Conservation (phyloP, 1,140 invertebrate genomes). For the Caenorhabditis latens region DNA sequence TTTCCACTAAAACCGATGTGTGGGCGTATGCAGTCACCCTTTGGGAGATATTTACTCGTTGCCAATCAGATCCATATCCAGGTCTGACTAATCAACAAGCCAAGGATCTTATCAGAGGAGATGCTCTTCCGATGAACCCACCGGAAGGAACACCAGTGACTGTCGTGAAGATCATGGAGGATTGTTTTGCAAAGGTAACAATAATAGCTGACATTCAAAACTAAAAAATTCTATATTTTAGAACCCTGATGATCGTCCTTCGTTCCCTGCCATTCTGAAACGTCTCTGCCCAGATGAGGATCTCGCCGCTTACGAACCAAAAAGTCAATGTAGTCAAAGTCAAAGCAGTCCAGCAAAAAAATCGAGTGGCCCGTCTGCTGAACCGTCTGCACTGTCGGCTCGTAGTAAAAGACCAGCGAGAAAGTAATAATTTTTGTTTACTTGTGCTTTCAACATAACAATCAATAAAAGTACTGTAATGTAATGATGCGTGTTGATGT, state of each 20-base stretch:
- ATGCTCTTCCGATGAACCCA: conserved; percentile 56
- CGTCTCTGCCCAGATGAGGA: conserved; percentile 63
- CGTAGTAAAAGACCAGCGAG: no score
- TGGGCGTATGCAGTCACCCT: conserved; percentile 97
- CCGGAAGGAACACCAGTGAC: conserved; percentile 62
- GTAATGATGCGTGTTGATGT: no score
- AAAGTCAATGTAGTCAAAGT: not conserved
- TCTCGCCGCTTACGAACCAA: conserved; percentile 27
- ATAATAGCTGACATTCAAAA: no score
- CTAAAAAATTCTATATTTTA: conserved; percentile 24
- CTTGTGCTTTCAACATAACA: no score
- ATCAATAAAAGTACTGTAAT: no score
- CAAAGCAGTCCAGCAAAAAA: not conserved
- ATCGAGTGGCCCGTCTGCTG: not conserved
- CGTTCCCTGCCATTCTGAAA: conserved; percentile 64
- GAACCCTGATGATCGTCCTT: conserved; percentile 59
- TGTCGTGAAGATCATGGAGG: conserved; percentile 48
- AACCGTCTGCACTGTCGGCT: no score
- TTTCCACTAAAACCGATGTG: conserved; percentile 95
- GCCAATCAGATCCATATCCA: conserved; percentile 88
- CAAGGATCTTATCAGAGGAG: conserved; percentile 79
- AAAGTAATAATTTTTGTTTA: no score
- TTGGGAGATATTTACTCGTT: conserved; percentile 96
- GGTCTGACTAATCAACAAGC: conserved; percentile 93
- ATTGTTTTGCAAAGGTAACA: conserved; percentile 62